Percentiles rank a stretch among this genome's conserved stretches.
Conservation (phyloP, 2,888 invertebrate species). For the Torymus auratus region DNA sequence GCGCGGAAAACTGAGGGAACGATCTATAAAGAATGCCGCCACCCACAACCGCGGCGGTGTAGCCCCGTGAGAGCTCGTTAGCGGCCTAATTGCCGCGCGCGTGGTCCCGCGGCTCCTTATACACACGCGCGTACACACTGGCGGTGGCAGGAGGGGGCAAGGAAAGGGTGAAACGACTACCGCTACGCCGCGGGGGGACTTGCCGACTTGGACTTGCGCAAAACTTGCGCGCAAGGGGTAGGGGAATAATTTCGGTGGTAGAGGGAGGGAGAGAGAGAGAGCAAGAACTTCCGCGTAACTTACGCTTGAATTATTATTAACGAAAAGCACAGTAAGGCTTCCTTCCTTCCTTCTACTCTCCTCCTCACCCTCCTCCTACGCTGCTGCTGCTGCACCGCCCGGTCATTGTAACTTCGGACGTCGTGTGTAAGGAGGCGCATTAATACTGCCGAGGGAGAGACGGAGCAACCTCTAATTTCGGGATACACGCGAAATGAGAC, state of each 20-base stretch:
- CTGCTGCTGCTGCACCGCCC: not conserved
- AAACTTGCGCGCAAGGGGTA: slow-evolving; percentile 34
- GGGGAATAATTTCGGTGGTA: slow-evolving; percentile 49
- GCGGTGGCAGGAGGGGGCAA: not conserved
- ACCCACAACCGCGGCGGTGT: too few species aligned
- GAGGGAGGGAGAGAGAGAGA: not conserved
- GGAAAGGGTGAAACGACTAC: slow-evolving; percentile 14
- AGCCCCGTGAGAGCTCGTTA: slow-evolving; percentile 62
- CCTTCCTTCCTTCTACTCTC: too few species aligned
- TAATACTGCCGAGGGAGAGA: slow-evolving; percentile 21
- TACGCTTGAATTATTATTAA: slow-evolving; percentile 57
- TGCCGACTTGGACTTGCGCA: slow-evolving; percentile 41
- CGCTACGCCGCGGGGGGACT: not conserved
- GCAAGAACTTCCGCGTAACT: slow-evolving; percentile 53
- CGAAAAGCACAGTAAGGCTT: slow-evolving; percentile 28
- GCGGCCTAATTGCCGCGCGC: slow-evolving; percentile 60
- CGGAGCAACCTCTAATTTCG: slow-evolving; percentile 11
- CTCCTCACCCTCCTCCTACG: too few species aligned
- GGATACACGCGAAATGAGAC: slow-evolving; percentile 9
- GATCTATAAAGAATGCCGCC: slow-evolving; percentile 48
- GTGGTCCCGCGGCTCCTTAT: slow-evolving; percentile 16
- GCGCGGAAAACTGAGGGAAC: not conserved
- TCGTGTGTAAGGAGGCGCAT: not conserved
- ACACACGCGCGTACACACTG: not conserved
- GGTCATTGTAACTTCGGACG: slow-evolving; percentile 33